Conservation (phyloP, 2,113 vertebrate species). For the Epinephelus fuscoguttatus region DNA sequence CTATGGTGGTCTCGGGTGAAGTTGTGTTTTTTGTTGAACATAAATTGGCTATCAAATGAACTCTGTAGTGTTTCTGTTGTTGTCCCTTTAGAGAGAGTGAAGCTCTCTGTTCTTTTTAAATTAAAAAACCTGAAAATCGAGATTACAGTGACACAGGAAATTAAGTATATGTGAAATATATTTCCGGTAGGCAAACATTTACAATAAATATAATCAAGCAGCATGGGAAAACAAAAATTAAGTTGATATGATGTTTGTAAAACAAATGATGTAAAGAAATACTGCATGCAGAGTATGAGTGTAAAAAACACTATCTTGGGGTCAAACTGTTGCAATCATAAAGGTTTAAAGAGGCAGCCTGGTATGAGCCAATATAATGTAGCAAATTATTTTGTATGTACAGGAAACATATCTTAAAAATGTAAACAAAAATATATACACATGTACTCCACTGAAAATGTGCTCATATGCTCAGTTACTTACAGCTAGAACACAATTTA, state of each 20-base stretch:
- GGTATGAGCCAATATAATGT: background rate
- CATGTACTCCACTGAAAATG: background rate
- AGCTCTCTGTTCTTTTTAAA: background rate
- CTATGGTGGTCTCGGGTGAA: background rate
- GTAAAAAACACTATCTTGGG: background rate
- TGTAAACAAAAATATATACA: too few relatives aligned
- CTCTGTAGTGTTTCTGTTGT: background rate
- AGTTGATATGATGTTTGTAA: background rate
- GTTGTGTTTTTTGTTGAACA: background rate
- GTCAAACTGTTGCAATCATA: background rate
- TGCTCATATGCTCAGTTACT: background rate
- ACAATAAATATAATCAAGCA: too few relatives aligned
- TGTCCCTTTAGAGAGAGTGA: background rate
- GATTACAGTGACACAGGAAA: background rate
- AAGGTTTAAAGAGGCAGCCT: background rate
- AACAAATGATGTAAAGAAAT: background rate
- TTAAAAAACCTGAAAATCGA: background rate
- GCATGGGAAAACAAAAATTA: too few relatives aligned
- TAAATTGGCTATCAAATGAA: background rate
- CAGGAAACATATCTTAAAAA: background rate
- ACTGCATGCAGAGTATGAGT: background rate
- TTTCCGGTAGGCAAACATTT: too few relatives aligned
- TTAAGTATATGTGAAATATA: background rate
- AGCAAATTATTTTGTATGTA: background rate
- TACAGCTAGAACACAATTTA: too few relatives aligned